Percentiles rank a stretch among this genome's conserved stretches.
Conservation (phyloP, 2,113 vertebrate genomes). For the Rostratula benghalensis region DNA sequence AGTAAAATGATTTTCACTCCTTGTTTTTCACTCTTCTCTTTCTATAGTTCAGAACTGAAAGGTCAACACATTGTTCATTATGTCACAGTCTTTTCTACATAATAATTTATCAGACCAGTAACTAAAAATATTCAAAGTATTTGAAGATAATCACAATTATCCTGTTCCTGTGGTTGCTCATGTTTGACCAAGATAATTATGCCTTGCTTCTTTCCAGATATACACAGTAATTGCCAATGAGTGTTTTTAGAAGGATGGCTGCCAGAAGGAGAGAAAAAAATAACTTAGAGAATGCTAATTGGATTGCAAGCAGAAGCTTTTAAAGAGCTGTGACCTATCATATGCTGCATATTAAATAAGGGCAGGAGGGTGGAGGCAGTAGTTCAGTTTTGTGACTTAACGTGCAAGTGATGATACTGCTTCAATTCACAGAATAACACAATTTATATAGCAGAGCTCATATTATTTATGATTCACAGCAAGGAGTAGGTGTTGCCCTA, state of each 20-base stretch:
- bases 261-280: not conserved
- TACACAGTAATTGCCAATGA: not conserved
- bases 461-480: not conserved
- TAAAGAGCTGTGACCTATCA: not conserved
- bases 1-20: not conserved
- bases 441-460: not conserved
- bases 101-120: not conserved
- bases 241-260: not conserved
- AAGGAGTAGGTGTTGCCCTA: not conserved
- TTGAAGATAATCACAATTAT: not conserved
- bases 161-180: not conserved
- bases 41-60: not conserved
- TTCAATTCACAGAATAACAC: not conserved
- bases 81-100: not conserved
- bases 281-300: not conserved
- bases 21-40: not conserved
- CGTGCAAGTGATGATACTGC: not conserved
- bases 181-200: conserved; percentile 10
- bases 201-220: not conserved
- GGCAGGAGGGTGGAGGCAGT: not conserved
- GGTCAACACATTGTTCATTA: not conserved
- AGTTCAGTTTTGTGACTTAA: not conserved
- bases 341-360: not conserved
- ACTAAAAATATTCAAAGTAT: not conserved
- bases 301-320: not conserved